These are phyloP conservation scores for Enoplosus armatus DNA, from an alignment of 2,797 vertebrate species.

Conservation along the genomic window DNA sequence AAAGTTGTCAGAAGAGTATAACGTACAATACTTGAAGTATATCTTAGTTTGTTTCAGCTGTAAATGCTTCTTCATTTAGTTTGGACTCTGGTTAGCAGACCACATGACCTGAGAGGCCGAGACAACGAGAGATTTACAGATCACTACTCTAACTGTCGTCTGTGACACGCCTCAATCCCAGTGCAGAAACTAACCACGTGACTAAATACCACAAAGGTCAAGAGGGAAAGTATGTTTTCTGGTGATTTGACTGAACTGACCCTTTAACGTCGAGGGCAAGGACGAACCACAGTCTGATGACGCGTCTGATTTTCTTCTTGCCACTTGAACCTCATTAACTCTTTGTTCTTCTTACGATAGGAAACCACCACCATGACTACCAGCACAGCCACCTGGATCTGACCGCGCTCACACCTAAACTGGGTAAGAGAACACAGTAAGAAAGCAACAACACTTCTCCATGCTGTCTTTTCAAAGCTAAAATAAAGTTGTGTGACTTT, in stretches of 20 bases:
- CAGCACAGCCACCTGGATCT: slow-evolving; percentile 92
- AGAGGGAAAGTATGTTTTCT: too few species aligned
- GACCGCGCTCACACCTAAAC: slow-evolving; percentile 92
- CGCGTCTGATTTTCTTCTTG: background rate
- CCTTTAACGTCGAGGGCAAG: background rate
- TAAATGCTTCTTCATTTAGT: background rate
- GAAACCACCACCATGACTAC: slow-evolving; percentile 93
- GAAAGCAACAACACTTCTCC: too few species aligned
- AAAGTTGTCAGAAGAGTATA: too few species aligned
- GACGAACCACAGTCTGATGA: background rate
- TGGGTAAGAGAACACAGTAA: slow-evolving; percentile 87
- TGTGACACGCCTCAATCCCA: too few species aligned
- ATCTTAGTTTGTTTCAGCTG: too few species aligned
- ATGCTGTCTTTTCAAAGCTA: too few species aligned
- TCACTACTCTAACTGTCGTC: background rate
- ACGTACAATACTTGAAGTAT: too few species aligned
- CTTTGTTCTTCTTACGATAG: slow-evolving; percentile 80
- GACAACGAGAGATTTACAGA: background rate
- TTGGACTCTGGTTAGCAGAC: too few species aligned
- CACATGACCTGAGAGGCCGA: background rate
- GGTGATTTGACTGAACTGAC: background rate
- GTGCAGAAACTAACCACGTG: background rate
- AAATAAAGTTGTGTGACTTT: slow-evolving; percentile 8
- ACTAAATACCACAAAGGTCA: background rate
- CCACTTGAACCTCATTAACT: background rate